phyloP scores from a whole-genome alignment of 2,797 vertebrate species.

The Nannoperca obscura region DNA sequence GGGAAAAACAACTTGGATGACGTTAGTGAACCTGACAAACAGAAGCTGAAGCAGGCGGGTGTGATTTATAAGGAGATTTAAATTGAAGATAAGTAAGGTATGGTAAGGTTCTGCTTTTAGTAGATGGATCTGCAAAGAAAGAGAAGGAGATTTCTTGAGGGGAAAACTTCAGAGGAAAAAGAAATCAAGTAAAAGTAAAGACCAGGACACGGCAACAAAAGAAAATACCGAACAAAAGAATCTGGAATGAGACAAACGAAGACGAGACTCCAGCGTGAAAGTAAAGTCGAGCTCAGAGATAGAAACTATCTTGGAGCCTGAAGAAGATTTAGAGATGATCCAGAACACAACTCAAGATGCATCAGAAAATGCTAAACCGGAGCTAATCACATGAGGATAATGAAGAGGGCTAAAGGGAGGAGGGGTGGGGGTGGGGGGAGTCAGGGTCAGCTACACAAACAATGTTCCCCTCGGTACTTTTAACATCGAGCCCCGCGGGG shows the following conservation, averaged over 20 bases:
- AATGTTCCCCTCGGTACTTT: conserved; percentile 75
- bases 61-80: not conserved
- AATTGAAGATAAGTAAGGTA: not conserved
- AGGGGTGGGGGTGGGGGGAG: not conserved
- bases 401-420: conserved; percentile 10
- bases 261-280: not conserved
- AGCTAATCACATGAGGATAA: conserved; percentile 36
- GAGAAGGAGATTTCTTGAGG: not conserved
- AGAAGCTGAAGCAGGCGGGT: not conserved
- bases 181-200: not conserved
- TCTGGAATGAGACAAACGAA: not conserved
- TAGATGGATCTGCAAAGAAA: not conserved
- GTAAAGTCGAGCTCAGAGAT: not conserved
- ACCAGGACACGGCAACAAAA: not conserved
- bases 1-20: too few relatives aligned
- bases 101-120: not conserved
- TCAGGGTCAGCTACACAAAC: conserved; percentile 65
- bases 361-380: conserved; percentile 8
- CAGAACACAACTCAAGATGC: not conserved
- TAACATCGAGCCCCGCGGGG: conserved; percentile 59
- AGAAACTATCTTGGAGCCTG: not conserved
- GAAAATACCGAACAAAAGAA: too few relatives aligned
- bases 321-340: conserved; percentile 12
- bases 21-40: not conserved
- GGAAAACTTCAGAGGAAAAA: not conserved